Conservation (phyloP, 1,140 invertebrate species). For the Penaeus chinensis region DNA sequence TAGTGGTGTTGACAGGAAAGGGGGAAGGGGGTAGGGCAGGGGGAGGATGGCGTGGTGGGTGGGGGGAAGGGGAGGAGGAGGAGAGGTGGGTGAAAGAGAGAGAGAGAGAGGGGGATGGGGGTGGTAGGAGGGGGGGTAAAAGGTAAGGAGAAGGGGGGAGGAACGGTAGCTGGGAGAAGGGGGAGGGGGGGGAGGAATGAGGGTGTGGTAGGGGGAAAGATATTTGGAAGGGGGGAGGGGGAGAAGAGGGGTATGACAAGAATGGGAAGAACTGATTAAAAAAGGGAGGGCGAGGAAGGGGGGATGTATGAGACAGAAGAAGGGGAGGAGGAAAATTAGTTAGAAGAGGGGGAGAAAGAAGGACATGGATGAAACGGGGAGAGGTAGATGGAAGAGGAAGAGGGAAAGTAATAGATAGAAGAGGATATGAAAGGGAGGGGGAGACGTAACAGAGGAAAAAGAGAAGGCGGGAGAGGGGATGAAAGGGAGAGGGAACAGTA, state of each 20-base stretch:
- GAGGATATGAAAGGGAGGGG: background rate
- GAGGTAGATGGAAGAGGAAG: background rate
- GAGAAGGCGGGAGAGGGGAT: too few relatives aligned
- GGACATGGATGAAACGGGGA: background rate
- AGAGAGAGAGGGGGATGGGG: background rate
- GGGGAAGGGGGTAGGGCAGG: too few relatives aligned
- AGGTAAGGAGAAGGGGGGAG: background rate
- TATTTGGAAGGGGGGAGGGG: too few relatives aligned
- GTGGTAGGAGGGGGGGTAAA: background rate
- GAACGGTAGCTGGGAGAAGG: background rate
- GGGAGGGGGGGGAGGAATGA: background rate
- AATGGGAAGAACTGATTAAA: too few relatives aligned
- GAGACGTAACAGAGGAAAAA: too few relatives aligned
- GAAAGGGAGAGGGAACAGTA: too few relatives aligned
- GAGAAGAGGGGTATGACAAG: too few relatives aligned
- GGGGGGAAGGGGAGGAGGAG: background rate
- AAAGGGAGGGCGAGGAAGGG: too few relatives aligned
- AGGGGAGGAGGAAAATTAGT: background rate
- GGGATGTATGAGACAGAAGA: too few relatives aligned
- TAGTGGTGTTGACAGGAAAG: too few relatives aligned
- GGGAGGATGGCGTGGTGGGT: background rate
- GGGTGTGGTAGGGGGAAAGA: too few relatives aligned
- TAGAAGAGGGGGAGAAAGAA: background rate
- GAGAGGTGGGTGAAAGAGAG: background rate
- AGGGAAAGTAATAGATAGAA: background rate